Evolutionary conservation across 2,888 invertebrate species (phyloP), one percentile per base, ranked within the genome.

Genomic region (Cheilosia pagana): DNA sequence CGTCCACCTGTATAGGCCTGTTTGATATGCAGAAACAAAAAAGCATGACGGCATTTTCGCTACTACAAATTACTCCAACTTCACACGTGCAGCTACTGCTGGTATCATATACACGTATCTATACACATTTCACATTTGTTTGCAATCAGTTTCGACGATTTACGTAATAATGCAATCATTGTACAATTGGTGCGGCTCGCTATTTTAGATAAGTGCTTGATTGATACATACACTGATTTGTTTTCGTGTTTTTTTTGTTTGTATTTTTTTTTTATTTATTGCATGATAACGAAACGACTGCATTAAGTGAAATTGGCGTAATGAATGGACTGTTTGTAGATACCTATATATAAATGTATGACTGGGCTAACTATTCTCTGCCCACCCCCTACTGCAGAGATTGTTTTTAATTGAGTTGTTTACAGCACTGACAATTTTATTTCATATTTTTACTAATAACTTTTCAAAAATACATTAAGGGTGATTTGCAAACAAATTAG

Each of bases 201-300:
- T 25, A 39, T 59, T 59, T 59, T 16, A 59, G 59, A 70, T 70
- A 70, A 70, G 57, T 70, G 70, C 23, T 70, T 48, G 70, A 59
- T 70, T 70, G 50, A 70, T 57, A 70, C 35, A 8, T 21, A 35
- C 57, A 70, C 35, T 35, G 31, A 35, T 35, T 35, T 35, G 12
- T 12, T 35, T 35, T 35, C 3, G 12, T 35, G 25, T 71, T 41
- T 52, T 68, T n/a, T 25, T 59, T n/a, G n/a, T 28, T 28, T 28
- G 28, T n/a, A 8, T 41, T 39, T 23, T 14, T 41, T 12, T 16
- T 7, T 57, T 35, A 3, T 16, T 67, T 53, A 55, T 52, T 52
- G 60, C 71, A 60, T 39, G 59, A 41, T 41, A 48, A 16, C 41
- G 52, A 52, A 71, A 28, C 8, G 28, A 28, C 8, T 48, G 59